phyloP scores from a whole-genome alignment of 2,113 vertebrate genomes.

The Bos indicus region DNA sequence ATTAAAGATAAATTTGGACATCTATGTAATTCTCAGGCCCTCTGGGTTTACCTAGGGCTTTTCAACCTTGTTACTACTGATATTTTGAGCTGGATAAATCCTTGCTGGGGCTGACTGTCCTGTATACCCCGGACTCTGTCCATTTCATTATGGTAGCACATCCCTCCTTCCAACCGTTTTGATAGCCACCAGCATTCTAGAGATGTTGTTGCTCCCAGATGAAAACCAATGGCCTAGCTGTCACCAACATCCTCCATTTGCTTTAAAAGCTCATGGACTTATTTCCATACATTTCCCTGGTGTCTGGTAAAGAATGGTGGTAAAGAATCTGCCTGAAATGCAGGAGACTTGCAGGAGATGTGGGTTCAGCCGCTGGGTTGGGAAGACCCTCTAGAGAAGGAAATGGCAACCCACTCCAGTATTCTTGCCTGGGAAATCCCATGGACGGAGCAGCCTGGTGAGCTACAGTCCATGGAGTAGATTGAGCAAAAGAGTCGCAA shows the following conservation, averaged over 20 bases:
- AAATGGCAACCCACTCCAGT: too few relatives aligned
- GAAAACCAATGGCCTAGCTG: background rate
- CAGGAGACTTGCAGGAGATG: too few relatives aligned
- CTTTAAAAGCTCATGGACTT: background rate
- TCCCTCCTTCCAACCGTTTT: background rate
- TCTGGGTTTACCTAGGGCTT: background rate
- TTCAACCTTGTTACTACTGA: background rate
- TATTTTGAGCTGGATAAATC: background rate
- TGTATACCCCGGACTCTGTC: background rate
- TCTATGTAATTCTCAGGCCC: background rate
- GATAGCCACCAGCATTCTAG: background rate
- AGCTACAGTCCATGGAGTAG: too few relatives aligned
- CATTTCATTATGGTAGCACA: too few relatives aligned
- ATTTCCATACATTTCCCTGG: background rate
- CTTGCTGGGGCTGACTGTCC: background rate
- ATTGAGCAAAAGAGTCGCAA: too few relatives aligned
- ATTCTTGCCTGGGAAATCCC: too few relatives aligned
- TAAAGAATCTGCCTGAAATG: too few relatives aligned
- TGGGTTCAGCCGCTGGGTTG: too few relatives aligned
- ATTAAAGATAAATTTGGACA: background rate
- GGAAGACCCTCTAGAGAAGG: too few relatives aligned
- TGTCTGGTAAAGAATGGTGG: too few relatives aligned
- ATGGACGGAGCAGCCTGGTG: too few relatives aligned
- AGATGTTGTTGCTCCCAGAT: background rate
- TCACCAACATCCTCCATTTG: background rate